Conservation (phyloP, 2,113 vertebrate genomes). For the Platichthys flesus region DNA sequence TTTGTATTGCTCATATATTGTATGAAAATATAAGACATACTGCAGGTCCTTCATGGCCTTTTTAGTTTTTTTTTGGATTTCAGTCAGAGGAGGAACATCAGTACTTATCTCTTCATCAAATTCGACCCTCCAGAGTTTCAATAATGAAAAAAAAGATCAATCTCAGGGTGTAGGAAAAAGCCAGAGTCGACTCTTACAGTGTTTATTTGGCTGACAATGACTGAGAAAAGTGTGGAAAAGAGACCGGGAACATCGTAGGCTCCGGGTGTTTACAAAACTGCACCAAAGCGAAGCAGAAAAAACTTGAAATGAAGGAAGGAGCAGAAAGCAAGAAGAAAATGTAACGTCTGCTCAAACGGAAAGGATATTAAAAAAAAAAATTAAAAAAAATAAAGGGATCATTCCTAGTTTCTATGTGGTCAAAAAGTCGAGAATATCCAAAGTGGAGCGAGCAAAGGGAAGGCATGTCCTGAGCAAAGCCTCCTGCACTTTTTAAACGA, state of each 20-base stretch:
- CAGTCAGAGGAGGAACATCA: constrained; percentile 14
- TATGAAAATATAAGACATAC: constrained; percentile 42
- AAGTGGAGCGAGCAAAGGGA: constrained; percentile 49
- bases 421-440: constrained; percentile 38
- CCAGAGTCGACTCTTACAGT: neutral
- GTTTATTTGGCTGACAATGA: constrained; percentile 53
- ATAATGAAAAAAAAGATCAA: neutral
- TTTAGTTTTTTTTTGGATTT: constrained; percentile 20
- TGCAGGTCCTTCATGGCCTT: constrained; percentile 1
- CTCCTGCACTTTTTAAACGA: constrained; percentile 62
- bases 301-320: neutral
- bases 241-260: neutral
- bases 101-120: neutral
- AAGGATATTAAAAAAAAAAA: neutral
- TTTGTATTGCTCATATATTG: constrained; percentile 74
- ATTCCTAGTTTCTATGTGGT: constrained; percentile 6
- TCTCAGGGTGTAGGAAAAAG: constrained; percentile 17
- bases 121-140: constrained; percentile 17
- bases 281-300: constrained; percentile 27
- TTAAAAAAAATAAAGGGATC: neutral
- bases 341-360: neutral
- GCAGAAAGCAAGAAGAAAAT: constrained; percentile 7
- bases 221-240: constrained; percentile 16
- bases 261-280: constrained; percentile 9
- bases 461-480: constrained; percentile 58